Evolutionary conservation across 2,113 vertebrate genomes (phyloP).

Genomic region (Varanus komodoensis): DNA sequence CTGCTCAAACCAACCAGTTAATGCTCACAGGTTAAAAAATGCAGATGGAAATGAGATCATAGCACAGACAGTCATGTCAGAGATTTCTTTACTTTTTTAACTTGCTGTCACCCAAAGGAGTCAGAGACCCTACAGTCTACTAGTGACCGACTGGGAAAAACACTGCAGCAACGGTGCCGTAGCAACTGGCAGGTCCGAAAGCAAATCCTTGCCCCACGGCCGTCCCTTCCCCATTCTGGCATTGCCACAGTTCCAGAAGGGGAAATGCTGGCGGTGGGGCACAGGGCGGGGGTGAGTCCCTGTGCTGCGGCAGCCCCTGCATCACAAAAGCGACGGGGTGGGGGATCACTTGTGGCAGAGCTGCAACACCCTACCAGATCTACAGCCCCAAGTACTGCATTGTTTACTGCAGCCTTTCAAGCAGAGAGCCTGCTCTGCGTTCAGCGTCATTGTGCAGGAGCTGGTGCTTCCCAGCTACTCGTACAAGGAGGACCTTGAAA

Average conservation of each 20-base stretch:
- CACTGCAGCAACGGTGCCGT: no score
- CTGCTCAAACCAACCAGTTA: neutral
- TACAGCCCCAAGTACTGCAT: neutral
- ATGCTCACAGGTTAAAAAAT: neutral
- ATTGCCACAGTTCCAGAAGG: neutral
- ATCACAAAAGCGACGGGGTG: accelerated
- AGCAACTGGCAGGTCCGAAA: no score
- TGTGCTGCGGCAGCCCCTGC: neutral
- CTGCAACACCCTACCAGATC: neutral
- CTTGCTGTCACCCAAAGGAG: no score
- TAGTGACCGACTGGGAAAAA: no score
- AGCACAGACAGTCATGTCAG: no score
- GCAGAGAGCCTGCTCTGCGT: neutral
- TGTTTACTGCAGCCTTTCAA: neutral
- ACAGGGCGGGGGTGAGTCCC: neutral
- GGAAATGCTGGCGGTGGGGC: no score
- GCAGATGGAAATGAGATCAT: no score
- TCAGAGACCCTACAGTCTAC: no score
- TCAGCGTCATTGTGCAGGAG: neutral
- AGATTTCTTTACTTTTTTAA: no score
- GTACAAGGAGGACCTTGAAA: neutral
- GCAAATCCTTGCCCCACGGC: no score
- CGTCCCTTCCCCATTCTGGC: neutral
- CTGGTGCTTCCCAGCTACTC: neutral
- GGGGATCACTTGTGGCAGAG: neutral